These are phyloP conservation scores for Synchiropus splendidus DNA, from an alignment of 2,113 vertebrate species.

Conservation along the genomic window DNA sequence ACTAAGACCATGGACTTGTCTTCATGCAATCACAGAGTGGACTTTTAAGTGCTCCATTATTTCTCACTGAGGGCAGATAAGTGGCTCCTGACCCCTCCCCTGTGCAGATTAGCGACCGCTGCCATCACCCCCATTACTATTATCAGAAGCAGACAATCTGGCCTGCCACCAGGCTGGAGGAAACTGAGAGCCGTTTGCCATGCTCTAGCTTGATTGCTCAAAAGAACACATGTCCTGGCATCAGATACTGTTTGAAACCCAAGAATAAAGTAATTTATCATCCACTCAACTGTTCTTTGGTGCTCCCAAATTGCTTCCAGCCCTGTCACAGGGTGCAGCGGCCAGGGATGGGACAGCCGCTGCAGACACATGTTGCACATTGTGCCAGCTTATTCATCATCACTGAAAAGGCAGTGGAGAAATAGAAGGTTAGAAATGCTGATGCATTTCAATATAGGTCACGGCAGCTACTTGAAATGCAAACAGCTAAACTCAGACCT, in stretches of 20 bases:
- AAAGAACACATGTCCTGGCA: constrained; percentile 43
- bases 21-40: constrained; percentile 15
- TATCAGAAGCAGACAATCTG: constrained; percentile 58
- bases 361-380: constrained; percentile 42
- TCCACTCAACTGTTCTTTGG: constrained; percentile 28
- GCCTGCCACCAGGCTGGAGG: constrained; percentile 34
- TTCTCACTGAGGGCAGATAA: constrained; percentile 53
- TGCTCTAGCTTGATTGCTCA: constrained; percentile 49
- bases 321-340: constrained; percentile 34
- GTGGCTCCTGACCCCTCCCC: constrained; percentile 41
- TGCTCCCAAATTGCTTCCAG: constrained; percentile 56
- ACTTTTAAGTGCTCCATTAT: constrained; percentile 31
- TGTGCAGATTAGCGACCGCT: constrained; percentile 39
- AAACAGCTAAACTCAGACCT: too few species aligned
- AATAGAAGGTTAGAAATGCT: not conserved
- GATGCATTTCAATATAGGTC: not conserved
- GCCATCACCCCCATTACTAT: constrained; percentile 39
- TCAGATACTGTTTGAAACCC: constrained; percentile 40
- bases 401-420: constrained; percentile 16
- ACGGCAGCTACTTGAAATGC: constrained; percentile 4
- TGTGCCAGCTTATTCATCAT: constrained; percentile 34
- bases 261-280: constrained; percentile 46
- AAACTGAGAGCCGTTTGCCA: constrained; percentile 37
- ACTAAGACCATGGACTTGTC: constrained; percentile 15
- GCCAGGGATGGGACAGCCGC: constrained; percentile 21